phyloP scores from a whole-genome alignment of 2,797 vertebrate genomes.

The Parauchenoglanis punctatus region DNA sequence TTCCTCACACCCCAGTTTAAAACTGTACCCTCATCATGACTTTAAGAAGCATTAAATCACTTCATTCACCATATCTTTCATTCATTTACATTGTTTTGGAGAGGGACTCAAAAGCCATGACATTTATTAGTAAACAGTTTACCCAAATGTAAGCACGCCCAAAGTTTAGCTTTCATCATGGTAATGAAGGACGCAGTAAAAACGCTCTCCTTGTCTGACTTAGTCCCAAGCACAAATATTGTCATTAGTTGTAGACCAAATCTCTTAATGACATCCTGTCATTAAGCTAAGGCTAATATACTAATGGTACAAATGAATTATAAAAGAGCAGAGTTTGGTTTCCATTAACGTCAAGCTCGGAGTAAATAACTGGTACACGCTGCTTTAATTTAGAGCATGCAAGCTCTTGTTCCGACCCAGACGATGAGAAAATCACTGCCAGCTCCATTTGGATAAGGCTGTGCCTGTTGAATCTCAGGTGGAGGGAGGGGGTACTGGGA shows the following conservation, averaged over 20 bases:
- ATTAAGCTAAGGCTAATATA: constrained; percentile 62
- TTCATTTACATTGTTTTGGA: constrained; percentile 45
- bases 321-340: constrained; percentile 60
- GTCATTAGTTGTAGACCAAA: constrained; percentile 61
- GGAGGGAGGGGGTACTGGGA: constrained; percentile 15
- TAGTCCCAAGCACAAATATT: constrained; percentile 57
- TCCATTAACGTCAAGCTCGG: constrained; percentile 46
- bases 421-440: constrained; percentile 57
- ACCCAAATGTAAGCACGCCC: constrained; percentile 48
- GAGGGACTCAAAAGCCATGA: constrained; percentile 46
- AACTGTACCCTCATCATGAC: constrained; percentile 14
- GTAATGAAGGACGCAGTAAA: constrained; percentile 47
- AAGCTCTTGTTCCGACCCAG: constrained; percentile 53
- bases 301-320: constrained; percentile 64
- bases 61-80: constrained; percentile 41
- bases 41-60: constrained; percentile 52
- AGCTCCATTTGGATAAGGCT: constrained; percentile 60
- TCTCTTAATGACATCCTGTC: constrained; percentile 63
- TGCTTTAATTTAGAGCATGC: constrained; percentile 59
- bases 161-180: constrained; percentile 52
- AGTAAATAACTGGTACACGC: constrained; percentile 49
- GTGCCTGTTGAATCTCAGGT: constrained; percentile 53
- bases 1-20: background rate
- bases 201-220: constrained; percentile 53
- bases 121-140: constrained; percentile 59